A percentile compares a stretch with the other conserved stretches of the same genome.
These are phyloP conservation scores for Hypomecis punctinalis DNA, from an alignment of 2,888 invertebrate genomes.

Conservation along the genomic window DNA sequence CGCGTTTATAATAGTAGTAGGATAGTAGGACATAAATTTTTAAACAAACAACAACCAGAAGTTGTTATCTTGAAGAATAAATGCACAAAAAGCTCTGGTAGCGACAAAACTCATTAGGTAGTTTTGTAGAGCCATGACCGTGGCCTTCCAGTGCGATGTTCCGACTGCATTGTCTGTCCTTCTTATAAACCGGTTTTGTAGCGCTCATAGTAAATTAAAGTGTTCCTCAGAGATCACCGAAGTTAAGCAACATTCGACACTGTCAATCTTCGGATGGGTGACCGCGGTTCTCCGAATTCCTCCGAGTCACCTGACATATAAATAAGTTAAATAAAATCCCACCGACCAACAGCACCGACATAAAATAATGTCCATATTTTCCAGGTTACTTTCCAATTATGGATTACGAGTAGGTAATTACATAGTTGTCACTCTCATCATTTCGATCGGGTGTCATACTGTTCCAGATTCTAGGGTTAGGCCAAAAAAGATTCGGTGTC, in stretches of 20 bases:
- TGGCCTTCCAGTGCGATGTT: slow-evolving; percentile 36
- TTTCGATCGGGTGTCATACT: slow-evolving; percentile 27
- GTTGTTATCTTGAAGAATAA: not conserved
- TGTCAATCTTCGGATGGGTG: no score
- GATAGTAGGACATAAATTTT: no score
- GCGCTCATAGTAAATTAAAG: no score
- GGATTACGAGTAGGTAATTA: not conserved
- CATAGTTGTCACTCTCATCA: slow-evolving; percentile 14
- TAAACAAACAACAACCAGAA: no score
- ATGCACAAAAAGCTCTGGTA: slow-evolving; percentile 16
- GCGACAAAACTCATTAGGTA: slow-evolving; percentile 27
- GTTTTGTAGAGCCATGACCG: slow-evolving; percentile 28
- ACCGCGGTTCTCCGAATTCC: no score
- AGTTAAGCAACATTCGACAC: no score
- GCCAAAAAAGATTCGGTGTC: no score
- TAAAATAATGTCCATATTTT: no score
- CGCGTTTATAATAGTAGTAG: no score
- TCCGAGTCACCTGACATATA: no score
- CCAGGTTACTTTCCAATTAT: slow-evolving; percentile 7
- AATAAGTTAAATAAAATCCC: no score
- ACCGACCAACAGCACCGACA: not conserved
- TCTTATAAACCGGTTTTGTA: slow-evolving; percentile 35
- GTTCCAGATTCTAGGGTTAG: slow-evolving; percentile 6
- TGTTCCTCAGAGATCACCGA: no score
- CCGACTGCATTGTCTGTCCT: slow-evolving; percentile 34